phyloP scores from a whole-genome alignment of 2,113 vertebrate genomes.

The Tachuris rubrigastra region DNA sequence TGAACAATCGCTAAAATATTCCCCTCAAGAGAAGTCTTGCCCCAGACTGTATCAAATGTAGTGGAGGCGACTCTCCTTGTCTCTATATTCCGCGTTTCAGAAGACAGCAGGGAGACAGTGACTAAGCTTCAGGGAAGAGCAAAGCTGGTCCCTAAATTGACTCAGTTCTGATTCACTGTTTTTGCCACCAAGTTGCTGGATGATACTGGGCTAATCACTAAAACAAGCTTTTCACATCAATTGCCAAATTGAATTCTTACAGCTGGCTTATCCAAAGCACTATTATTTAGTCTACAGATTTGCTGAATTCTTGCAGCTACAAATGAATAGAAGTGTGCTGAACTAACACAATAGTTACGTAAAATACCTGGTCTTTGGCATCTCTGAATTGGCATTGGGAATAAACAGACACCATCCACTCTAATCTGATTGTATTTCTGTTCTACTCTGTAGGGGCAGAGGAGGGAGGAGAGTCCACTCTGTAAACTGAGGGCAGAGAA shows the following conservation, averaged over 20 bases:
- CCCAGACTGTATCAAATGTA: not conserved
- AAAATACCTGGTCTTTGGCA: not conserved
- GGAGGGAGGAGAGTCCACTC: not conserved
- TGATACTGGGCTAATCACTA: not conserved
- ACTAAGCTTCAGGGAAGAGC: not conserved
- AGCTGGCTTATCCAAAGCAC: not conserved
- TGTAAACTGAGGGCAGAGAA: not conserved
- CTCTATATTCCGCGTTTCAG: not conserved
- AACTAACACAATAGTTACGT: not conserved
- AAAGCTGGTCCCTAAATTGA: not conserved
- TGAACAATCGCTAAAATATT: not conserved
- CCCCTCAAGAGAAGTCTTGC: not conserved
- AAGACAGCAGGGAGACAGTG: not conserved
- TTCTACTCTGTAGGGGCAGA: not conserved
- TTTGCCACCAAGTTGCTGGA: not conserved
- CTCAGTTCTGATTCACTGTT: not conserved
- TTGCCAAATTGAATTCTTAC: not conserved
- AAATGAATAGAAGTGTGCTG: not conserved
- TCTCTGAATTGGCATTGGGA: not conserved
- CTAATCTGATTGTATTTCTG: not conserved
- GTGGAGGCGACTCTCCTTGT: not conserved
- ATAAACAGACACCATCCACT: not conserved
- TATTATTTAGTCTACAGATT: not conserved
- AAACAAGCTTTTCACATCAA: not conserved
- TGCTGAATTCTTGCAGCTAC: not conserved